Evolutionary conservation across 2,888 invertebrate genomes (phyloP), one percentile per base, ranked within the genome.

Genomic region (Polymixis lichenea): DNA sequence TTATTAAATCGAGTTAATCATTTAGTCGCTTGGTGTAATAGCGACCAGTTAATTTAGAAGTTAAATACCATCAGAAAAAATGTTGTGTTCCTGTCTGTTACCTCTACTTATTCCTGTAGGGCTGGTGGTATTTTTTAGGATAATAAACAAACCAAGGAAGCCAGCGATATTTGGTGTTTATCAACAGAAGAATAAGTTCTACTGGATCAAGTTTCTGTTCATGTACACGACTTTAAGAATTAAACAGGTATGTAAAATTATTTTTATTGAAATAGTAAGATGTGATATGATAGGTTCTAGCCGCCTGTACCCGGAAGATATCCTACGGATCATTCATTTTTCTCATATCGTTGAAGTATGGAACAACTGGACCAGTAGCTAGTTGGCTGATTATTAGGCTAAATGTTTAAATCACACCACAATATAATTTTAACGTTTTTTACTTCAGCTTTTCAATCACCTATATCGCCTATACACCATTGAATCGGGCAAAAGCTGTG

Each of bases 91-190:
- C 4, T 82, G 90, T 71, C 13, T 93, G 49, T 78, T 92, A 51
- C 91, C 94, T 4, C 67, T 92, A n/a, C 71, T 92, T 67, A 90
- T 95, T 72, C 88, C 93, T 3, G 76, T 89, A 2, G 71, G 82
- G 58, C 81, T 95, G 62, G 92, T 95, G 28, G 49, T 94, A 46
- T 64, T 93, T 75, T 94, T 95, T 86, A 92, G 90, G 70, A 92
- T 92, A 83, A 74, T 95, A 69, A 96, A 96, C 89, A 91, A 88
- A 69, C 91, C 90, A 68, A 86, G 89, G 46, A 94, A 92, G 58
- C 93, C 94, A 0, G 93, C 96, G 0, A 92, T 97, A 77, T 94
- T 96, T 56, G 97, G 97, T 72, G 91, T 97, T 61, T 97, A 97
- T 88, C 96, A 95, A 76, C 94, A 96, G 86, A 92, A 91, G 60